These are phyloP conservation scores for Sinotaia quadrata DNA, from an alignment of 2,888 invertebrate genomes.

Conservation along the genomic window DNA sequence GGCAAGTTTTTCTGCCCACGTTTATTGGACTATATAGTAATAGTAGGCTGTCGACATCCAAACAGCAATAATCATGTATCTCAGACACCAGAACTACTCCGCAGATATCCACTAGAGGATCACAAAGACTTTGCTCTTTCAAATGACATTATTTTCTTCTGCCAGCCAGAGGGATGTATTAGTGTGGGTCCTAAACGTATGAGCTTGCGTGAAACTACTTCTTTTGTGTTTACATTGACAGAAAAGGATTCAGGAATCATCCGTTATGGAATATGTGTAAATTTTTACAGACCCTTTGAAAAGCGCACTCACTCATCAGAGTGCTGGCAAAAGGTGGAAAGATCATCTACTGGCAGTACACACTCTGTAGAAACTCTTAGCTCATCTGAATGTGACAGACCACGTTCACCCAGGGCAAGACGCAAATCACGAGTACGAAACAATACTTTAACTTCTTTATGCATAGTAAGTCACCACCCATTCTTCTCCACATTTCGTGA, in stretches of 20 bases:
- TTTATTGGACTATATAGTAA: constrained; percentile 91
- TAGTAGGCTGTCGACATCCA: constrained; percentile 90
- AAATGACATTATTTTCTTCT: constrained; percentile 98
- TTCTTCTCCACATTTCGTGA: constrained; percentile 99
- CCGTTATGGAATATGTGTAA: constrained; percentile 94
- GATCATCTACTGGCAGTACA: constrained; percentile 42
- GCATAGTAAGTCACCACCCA: constrained; percentile 98
- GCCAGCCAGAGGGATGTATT: constrained; percentile 98
- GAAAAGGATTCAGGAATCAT: constrained; percentile 93
- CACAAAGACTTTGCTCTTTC: constrained; percentile 98
- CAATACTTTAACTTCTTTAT: constrained; percentile 96
- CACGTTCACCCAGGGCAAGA: constrained; percentile 64
- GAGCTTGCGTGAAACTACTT: constrained; percentile 86
- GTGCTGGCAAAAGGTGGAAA: constrained; percentile 51
- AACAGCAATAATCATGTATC: constrained; percentile 71
- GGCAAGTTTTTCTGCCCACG: constrained; percentile 76
- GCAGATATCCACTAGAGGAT: constrained; percentile 92
- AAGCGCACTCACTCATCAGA: constrained; percentile 47
- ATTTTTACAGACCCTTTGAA: constrained; percentile 92
- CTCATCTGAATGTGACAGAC: constrained; percentile 48
- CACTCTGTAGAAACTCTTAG: constrained; percentile 49
- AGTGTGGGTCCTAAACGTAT: constrained; percentile 84
- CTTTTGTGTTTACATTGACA: constrained; percentile 97
- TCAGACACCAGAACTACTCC: constrained; percentile 92
- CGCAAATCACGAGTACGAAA: constrained; percentile 76